Conservation (phyloP, 2,797 vertebrate species). For the Typhlichthys subterraneus region DNA sequence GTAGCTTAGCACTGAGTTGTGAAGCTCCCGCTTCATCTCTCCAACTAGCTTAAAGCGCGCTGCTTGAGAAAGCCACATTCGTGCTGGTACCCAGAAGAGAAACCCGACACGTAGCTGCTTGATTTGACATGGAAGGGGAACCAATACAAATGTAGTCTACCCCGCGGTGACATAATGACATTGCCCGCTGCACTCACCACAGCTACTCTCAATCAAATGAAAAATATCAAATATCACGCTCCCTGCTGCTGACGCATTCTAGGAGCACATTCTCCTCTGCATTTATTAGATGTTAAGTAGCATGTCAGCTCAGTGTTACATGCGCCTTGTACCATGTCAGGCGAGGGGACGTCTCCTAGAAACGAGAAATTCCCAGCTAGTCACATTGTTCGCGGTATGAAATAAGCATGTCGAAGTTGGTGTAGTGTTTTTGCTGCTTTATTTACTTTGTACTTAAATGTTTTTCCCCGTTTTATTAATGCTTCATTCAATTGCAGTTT, state of each 20-base stretch:
- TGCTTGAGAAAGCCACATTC: background rate
- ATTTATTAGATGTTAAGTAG: conserved; percentile 46
- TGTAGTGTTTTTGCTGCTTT: no score
- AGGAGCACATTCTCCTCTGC: conserved; percentile 12
- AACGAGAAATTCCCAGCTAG: background rate
- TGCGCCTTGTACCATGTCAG: conserved; percentile 12
- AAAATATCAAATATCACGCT: conserved; percentile 46
- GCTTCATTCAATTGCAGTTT: conserved; percentile 4
- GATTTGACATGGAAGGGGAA: conserved; percentile 20
- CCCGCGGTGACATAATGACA: conserved; percentile 38
- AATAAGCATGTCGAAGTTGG: background rate
- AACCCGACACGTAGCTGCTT: conserved; percentile 2
- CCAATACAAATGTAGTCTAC: conserved; percentile 31
- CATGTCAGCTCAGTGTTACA: conserved; percentile 23
- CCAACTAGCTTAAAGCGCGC: no score
- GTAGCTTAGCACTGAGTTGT: background rate
- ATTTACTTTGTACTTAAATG: no score
- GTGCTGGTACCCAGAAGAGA: background rate
- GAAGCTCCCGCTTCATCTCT: no score
- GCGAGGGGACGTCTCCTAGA: background rate
- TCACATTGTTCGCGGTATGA: background rate
- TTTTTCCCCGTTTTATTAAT: conserved; percentile 5
- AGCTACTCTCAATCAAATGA: conserved; percentile 42
- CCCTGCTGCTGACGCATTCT: conserved; percentile 23
- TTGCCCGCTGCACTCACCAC: conserved; percentile 34